Evolutionary conservation across 2,888 invertebrate genomes (phyloP).

Genomic region (Dasypogon diadema): DNA sequence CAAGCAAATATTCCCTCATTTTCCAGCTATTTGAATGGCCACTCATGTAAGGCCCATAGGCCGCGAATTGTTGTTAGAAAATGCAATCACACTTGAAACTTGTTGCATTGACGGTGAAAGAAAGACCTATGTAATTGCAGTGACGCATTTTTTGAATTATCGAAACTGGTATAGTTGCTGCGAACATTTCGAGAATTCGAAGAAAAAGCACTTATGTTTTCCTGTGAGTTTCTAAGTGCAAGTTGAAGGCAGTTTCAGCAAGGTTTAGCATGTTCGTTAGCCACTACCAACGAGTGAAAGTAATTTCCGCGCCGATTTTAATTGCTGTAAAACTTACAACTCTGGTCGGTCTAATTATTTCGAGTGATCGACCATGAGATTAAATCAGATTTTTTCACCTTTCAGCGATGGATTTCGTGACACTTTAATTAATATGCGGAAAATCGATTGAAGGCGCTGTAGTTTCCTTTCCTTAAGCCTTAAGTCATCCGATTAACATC

Average conservation of each 20-base stretch:
- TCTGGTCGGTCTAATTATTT: constrained; percentile 36
- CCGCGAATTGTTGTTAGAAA: background rate
- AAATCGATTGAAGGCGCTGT: too few species aligned
- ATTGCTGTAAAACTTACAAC: constrained; percentile 23
- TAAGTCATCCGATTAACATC: too few species aligned
- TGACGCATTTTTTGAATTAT: background rate
- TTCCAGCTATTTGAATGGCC: background rate
- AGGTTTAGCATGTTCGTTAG: background rate
- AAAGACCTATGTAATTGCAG: background rate
- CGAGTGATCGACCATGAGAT: constrained; percentile 44
- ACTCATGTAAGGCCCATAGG: background rate
- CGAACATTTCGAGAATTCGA: background rate
- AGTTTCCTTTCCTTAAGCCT: too few species aligned
- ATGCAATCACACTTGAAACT: background rate
- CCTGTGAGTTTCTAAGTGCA: background rate
- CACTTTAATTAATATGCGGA: constrained; percentile 4
- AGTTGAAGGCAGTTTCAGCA: background rate
- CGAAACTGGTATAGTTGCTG: background rate
- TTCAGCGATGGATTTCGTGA: background rate
- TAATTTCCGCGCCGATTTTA: constrained; percentile 39
- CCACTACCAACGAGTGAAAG: background rate
- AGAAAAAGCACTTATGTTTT: constrained; percentile 3
- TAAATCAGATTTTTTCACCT: background rate
- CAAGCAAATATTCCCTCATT: background rate
- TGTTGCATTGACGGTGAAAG: background rate